Base-by-base conservation (phyloP, 1,140 invertebrate genomes). In the Diorhabda sublineata region DNA sequence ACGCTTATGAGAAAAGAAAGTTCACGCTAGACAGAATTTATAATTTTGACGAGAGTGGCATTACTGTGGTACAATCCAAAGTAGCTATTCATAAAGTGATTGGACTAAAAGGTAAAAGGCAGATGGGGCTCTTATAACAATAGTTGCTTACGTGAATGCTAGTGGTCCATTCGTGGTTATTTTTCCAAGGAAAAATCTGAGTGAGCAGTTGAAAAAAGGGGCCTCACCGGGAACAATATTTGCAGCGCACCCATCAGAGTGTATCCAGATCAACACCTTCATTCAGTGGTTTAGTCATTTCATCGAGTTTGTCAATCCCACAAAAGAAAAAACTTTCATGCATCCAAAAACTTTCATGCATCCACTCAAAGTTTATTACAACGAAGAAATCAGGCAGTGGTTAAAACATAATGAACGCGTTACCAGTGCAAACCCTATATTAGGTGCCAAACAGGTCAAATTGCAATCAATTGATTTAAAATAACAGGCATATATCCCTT, bases 41-140 rank as follows among this genome's bases (percentile, higher is more conserved):
- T 26, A 26, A 26, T 26, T 0, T 26, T 26, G 26, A 26, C 26
- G 26, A 26, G 26, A 42, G 11, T 3, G 64, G 64, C 3, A 7
- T 66, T 9, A 5, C 26, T 44, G 45, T 64, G 2, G 58, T 66
- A 8, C 52, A 66, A 52, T 66, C 64, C 9, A 66, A 59, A 42
- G 9, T 45, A n/a, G 26, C 47, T 26, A 26, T 1, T 26, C 26
- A 2, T 5, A 66, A 43, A 9, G 7, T 42, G 5, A 52, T 66
- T 4, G 41, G 8, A 9, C 4, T 42, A n/a, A 66, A 57, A 42
- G 41, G 58, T 7, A 66, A 66, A 57, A 26, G 64, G 7, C 64
- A 66, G 61, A 69, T 85, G 84, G 82, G 43, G 79, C 78, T 69
- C 77, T 81, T 58, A 58, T 75, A 41, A 81, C 74, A n/a, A 7